phyloP scores from a whole-genome alignment of 1,140 invertebrate species.

The Cydia pomonella region DNA sequence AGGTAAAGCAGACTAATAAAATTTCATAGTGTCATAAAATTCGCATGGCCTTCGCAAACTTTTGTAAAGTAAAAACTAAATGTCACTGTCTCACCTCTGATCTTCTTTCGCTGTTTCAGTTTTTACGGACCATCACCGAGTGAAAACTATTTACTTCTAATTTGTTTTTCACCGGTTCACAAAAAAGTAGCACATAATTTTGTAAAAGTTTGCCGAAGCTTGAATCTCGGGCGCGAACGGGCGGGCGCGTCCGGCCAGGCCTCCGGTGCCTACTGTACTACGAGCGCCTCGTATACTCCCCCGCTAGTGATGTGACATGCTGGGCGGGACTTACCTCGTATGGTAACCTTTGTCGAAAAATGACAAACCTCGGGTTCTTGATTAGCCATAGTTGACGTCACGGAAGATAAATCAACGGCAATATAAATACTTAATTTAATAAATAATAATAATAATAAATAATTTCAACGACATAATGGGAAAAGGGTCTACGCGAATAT shows the following conservation, averaged over 20 bases:
- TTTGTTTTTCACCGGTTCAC: background rate
- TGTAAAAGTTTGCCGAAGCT: slow-evolving; percentile 1
- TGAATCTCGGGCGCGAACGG: background rate
- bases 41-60: slow-evolving; percentile 4
- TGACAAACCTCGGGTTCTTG: background rate
- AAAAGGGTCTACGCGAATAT: too few relatives aligned
- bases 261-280: background rate
- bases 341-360: background rate
- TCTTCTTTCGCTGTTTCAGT: background rate
- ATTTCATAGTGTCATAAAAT: background rate
- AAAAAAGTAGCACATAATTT: slow-evolving; percentile 7
- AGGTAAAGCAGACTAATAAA: background rate
- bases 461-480: too few relatives aligned
- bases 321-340: background rate
- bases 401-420: too few relatives aligned
- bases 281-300: background rate
- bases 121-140: background rate
- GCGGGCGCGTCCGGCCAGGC: background rate
- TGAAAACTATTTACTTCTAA: background rate
- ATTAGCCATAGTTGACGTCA: background rate
- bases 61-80: background rate
- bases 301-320: background rate
- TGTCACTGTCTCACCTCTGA: background rate
- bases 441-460: too few relatives aligned
- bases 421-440: too few relatives aligned